Base-by-base conservation (phyloP, 2,113 vertebrate genomes). In the Lynx canadensis region DNA sequence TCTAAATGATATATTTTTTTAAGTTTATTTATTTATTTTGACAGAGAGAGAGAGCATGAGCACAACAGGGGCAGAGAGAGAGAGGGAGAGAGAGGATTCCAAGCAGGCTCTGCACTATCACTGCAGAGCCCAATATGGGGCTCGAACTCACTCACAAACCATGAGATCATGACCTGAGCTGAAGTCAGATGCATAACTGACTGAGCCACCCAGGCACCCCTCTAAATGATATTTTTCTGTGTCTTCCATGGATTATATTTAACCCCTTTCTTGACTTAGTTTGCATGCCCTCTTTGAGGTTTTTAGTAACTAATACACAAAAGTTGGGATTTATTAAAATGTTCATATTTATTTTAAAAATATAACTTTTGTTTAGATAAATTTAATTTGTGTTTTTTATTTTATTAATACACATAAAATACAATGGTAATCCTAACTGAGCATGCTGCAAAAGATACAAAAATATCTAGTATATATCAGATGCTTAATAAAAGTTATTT, bases 311-410 rank as follows among this genome's bases (percentile, higher is more conserved):
- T 94, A 81, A 92, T 84, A 4, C 80, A 87, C 1, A 52, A 85
- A 68, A 68, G 10, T 85, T 86, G 60, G 27, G 33, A 45, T 95
- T 96, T 95, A 38, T 93, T 79, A 80, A 94, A 95, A 89, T 94
- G 8, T 78, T 80, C n/a, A n/a, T 81, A 76, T 93, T 96, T 33
- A 48, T 95, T 94, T 76, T 4, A 31, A 92, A 97, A 93, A 86
- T 36, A 6, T 94, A 94, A 83, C 2, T 66, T 93, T 13, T 89
- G 0, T 82, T 65, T 71, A 66, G 78, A 57, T 94, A 50, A 48
- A 88, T 89, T 89, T 86, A 66, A 86, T 71, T 92, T 86, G 27
- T 91, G 36, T 21, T 95, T 97, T 93, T 97, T 45, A 48, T 63
- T 74, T 87, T 89, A 76, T 96, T 71, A 91, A 66, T 85, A 45